Conservation (phyloP, 2,113 vertebrate genomes). For the Notiomystis cincta region DNA sequence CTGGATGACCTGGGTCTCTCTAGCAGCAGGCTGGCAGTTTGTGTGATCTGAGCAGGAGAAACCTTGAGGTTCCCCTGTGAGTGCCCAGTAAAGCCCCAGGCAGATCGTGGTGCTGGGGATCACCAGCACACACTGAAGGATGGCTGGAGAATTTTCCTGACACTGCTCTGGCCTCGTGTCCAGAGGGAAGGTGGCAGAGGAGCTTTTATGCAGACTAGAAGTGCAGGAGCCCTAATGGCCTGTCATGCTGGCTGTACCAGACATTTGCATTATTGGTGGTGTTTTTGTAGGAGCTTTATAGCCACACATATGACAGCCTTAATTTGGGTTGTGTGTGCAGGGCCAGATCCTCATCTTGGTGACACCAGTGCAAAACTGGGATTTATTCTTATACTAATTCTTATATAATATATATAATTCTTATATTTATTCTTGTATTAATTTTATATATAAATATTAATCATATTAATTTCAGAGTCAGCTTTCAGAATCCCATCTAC, state of each 20-base stretch:
- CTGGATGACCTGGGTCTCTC: neutral
- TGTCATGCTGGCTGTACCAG: neutral
- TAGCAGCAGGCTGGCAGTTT: neutral
- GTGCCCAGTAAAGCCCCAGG: neutral
- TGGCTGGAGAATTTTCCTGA: neutral
- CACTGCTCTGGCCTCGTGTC: neutral
- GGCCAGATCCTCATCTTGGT: neutral
- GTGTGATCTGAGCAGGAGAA: neutral
- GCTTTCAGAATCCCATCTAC: neutral
- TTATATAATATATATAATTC: too few species aligned
- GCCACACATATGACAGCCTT: neutral
- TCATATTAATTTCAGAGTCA: neutral
- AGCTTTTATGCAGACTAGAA: neutral
- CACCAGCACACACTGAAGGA: neutral
- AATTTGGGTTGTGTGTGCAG: neutral
- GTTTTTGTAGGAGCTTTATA: neutral
- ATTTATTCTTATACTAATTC: too few species aligned
- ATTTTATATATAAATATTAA: too few species aligned
- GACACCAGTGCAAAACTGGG: neutral
- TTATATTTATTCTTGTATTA: too few species aligned
- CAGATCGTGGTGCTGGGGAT: neutral
- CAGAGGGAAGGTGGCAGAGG: neutral
- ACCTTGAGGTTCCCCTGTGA: neutral
- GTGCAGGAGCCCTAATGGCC: neutral
- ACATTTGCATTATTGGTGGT: neutral